Conservation (phyloP, 2,888 invertebrate genomes). For the Pandemis cinnamomeana region DNA sequence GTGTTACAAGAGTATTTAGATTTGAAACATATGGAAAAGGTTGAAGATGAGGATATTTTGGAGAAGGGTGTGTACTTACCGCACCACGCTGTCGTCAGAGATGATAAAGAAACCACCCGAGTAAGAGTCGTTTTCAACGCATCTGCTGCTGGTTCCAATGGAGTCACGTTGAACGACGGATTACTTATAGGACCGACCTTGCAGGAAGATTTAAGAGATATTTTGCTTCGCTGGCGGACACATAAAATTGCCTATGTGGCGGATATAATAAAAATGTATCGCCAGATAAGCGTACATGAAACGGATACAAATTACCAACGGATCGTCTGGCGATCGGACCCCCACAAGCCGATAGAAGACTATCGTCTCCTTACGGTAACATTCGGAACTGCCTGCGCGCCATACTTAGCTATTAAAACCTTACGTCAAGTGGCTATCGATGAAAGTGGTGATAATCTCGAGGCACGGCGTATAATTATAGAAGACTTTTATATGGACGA, state of each 20-base stretch:
- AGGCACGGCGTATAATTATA: no score
- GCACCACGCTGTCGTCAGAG: background rate
- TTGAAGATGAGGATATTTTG: background rate
- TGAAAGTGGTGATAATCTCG: no score
- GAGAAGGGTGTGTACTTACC: background rate
- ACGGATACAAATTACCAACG: background rate
- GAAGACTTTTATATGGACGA: no score
- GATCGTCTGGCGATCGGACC: background rate
- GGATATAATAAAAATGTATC: background rate
- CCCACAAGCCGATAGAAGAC: background rate
- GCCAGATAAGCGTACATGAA: background rate
- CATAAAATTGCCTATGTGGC: background rate
- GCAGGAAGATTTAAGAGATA: background rate
- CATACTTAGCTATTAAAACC: no score
- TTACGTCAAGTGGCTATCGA: no score
- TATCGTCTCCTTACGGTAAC: no score
- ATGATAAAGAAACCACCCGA: background rate
- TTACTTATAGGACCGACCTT: no score
- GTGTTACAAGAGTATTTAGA: background rate
- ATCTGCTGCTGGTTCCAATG: background rate
- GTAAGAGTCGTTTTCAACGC: constrained; percentile 1
- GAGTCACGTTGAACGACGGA: background rate
- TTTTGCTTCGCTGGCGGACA: background rate
- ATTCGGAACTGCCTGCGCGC: no score
- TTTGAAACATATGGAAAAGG: background rate